Conservation (phyloP, 2,113 vertebrate genomes). For the Psilopsiagon aurifrons region DNA sequence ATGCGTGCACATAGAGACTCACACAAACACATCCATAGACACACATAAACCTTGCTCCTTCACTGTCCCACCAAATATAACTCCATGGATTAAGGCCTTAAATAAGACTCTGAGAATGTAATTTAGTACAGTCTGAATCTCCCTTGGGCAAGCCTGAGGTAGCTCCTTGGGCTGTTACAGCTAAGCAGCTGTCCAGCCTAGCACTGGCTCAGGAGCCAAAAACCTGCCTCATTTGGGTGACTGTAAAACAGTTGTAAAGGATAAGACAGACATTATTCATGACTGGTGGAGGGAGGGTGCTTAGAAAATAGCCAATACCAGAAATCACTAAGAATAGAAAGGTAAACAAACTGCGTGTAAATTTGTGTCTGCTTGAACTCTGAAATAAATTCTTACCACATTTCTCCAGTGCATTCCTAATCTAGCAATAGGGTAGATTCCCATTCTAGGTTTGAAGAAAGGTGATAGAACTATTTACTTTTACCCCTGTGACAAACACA, state of each 20-base stretch:
- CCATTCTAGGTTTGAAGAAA: not conserved
- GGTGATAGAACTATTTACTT: not conserved
- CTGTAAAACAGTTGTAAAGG: slow-evolving; percentile 33
- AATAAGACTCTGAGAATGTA: slow-evolving; percentile 35
- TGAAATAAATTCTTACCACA: not conserved
- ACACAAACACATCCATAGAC: not conserved
- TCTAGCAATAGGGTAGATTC: not conserved
- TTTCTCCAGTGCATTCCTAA: not conserved
- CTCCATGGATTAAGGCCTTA: slow-evolving; percentile 35
- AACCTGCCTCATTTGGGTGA: slow-evolving; percentile 1
- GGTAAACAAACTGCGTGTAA: slow-evolving; percentile 31
- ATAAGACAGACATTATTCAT: slow-evolving; percentile 2
- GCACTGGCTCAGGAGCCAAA: slow-evolving; percentile 37
- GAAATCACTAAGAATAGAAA: slow-evolving; percentile 24
- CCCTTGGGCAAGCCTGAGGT: slow-evolving; percentile 29
- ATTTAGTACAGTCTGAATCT: slow-evolving; percentile 15
- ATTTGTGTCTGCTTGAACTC: not conserved
- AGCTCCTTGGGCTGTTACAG: slow-evolving; percentile 19
- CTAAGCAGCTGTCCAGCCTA: slow-evolving; percentile 51
- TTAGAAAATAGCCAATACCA: slow-evolving; percentile 6
- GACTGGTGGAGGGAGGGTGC: not conserved
- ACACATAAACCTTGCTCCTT: not conserved
- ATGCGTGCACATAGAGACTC: not conserved
- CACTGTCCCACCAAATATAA: slow-evolving; percentile 48
- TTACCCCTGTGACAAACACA: not conserved